Evolutionary conservation across 2,888 invertebrate species (phyloP).

Genomic region (Polyommatus icarus): DNA sequence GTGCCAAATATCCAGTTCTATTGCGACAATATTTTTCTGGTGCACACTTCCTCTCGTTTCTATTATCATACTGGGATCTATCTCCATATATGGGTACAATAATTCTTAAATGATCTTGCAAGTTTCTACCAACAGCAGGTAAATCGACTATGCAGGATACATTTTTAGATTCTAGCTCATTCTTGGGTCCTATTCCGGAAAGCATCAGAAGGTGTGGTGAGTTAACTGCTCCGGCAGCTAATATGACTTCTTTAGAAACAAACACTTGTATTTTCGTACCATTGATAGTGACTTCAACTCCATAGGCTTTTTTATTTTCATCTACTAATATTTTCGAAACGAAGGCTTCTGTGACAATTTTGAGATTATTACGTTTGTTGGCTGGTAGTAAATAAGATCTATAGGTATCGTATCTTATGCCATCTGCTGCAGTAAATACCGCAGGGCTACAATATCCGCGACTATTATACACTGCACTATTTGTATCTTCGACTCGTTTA

Average conservation of each 20-base stretch:
- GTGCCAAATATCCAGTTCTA: conserved; percentile 72
- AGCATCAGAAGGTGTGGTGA: conserved; percentile 75
- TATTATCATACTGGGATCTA: conserved; percentile 48
- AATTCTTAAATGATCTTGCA: conserved; percentile 75
- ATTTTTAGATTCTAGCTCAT: conserved; percentile 57
- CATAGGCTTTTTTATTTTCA: conserved; percentile 56
- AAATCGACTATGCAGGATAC: conserved; percentile 61
- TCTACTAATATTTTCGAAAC: conserved; percentile 76
- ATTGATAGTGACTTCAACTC: conserved; percentile 58
- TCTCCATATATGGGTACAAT: conserved; percentile 60
- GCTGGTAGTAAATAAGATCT: conserved; percentile 65
- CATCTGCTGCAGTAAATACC: conserved; percentile 68
- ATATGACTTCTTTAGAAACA: conserved; percentile 67
- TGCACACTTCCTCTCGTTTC: conserved; percentile 52
- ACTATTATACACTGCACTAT: conserved; percentile 67
- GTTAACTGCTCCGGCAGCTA: conserved; percentile 72
- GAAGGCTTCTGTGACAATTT: conserved; percentile 67
- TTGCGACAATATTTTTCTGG: conserved; percentile 71
- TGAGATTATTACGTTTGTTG: conserved; percentile 54
- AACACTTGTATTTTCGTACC: conserved; percentile 41
- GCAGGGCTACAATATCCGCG: conserved; percentile 58
- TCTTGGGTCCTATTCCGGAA: conserved; percentile 73
- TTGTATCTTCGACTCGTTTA: conserved; percentile 57
- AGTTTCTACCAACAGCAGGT: conserved; percentile 73
- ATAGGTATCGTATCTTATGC: conserved; percentile 70